These are phyloP conservation scores for Xiphorhynchus elegans DNA, from an alignment of 2,113 vertebrate species.

Conservation along the genomic window DNA sequence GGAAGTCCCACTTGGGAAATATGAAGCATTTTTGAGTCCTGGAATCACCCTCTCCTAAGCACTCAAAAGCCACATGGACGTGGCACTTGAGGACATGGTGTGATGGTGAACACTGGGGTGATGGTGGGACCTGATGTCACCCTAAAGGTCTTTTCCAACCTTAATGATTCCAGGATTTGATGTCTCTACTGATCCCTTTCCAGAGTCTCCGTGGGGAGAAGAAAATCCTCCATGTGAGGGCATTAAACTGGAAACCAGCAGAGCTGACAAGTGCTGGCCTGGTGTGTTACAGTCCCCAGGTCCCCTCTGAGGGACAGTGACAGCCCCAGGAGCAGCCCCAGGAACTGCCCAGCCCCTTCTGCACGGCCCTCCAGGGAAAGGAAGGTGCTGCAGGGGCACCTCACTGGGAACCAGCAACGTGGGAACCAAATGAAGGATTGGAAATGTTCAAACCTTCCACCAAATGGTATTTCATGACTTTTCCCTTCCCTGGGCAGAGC, in stretches of 20 bases:
- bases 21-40: neutral
- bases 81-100: neutral
- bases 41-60: neutral
- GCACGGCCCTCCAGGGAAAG: neutral
- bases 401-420: neutral
- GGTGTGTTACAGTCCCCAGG: neutral
- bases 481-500: neutral
- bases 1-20: neutral
- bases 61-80: neutral
- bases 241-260: neutral
- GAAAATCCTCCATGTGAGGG: neutral
- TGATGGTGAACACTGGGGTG: neutral
- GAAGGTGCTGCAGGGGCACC: neutral
- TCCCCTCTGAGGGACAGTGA: neutral
- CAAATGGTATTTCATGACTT: neutral
- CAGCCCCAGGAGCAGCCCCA: neutral
- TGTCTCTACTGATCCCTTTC: neutral
- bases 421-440: neutral
- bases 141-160: neutral
- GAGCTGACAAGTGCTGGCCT: neutral
- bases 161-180: rapidly evolving
- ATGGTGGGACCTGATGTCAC: neutral
- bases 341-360: neutral
- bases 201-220: neutral
- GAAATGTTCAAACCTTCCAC: neutral